Evolutionary conservation across 1,140 invertebrate species (phyloP).

Genomic region (Neodiprion lecontei): DNA sequence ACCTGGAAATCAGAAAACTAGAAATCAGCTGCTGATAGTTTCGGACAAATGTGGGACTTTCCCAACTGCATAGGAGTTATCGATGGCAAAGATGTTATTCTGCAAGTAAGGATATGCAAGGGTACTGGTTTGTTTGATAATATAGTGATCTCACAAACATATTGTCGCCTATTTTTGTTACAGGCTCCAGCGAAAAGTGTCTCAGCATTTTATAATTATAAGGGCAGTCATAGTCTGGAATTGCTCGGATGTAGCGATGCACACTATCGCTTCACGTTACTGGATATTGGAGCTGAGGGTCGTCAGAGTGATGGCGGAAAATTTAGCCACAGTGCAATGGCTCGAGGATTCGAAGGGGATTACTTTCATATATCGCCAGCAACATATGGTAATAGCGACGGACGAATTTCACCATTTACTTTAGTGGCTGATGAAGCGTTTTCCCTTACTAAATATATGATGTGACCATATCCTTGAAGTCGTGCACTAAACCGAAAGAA

Average conservation of each 20-base stretch:
- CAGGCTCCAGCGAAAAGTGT: conserved; percentile 23
- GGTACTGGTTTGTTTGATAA: no score
- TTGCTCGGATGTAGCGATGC: conserved; percentile 48
- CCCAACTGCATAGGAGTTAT: no score
- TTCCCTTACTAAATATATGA: conserved; percentile 42
- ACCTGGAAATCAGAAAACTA: background rate
- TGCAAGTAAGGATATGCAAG: no score
- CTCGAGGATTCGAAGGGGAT: conserved; percentile 3
- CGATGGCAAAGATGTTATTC: no score
- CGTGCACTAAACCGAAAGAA: conserved; percentile 26
- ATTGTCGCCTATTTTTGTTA: background rate
- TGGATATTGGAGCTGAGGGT: conserved; percentile 43
- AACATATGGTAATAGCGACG: background rate
- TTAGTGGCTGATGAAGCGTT: conserved; percentile 60
- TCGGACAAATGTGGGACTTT: conserved; percentile 17
- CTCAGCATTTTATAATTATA: conserved; percentile 49
- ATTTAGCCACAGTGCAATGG: conserved; percentile 3
- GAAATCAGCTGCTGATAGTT: conserved; percentile 1
- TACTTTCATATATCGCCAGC: conserved; percentile 20
- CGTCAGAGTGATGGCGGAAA: conserved; percentile 37
- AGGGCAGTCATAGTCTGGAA: conserved; percentile 42
- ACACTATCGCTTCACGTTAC: conserved; percentile 41
- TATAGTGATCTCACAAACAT: no score
- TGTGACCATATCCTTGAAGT: conserved; percentile 42
- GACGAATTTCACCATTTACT: conserved; percentile 29